These are phyloP conservation scores for Archaeoteleia sp. DNA, from an alignment of 2,888 invertebrate species.

Conservation along the genomic window DNA sequence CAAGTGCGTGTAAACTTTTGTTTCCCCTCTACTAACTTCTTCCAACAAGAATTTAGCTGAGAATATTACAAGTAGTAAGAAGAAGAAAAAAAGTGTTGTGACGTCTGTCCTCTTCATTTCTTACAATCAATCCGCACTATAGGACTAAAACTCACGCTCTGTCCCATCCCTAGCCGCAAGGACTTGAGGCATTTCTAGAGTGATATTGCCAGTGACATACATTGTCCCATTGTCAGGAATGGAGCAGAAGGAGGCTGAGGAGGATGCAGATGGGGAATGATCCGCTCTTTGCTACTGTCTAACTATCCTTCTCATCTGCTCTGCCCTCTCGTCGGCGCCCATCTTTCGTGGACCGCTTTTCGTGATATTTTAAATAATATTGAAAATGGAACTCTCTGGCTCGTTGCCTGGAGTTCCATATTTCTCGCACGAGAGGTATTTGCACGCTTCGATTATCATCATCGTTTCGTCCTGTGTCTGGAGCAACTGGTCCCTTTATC, in stretches of 20 bases:
- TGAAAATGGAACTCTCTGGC: constrained; percentile 67
- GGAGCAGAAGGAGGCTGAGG: constrained; percentile 10
- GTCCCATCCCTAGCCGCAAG: constrained; percentile 45
- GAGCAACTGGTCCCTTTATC: constrained; percentile 38
- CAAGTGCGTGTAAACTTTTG: too few relatives aligned
- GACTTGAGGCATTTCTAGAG: constrained; percentile 61
- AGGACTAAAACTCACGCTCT: constrained; percentile 3
- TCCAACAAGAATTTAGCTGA: too few relatives aligned
- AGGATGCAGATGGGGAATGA: constrained; percentile 16
- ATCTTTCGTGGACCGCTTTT: constrained; percentile 54
- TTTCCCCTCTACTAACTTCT: too few relatives aligned
- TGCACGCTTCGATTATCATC: constrained; percentile 38
- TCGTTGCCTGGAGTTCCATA: constrained; percentile 63
- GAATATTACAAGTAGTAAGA: too few relatives aligned
- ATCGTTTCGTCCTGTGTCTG: constrained; percentile 9
- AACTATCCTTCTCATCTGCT: constrained; percentile 18
- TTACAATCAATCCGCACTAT: constrained; percentile 54
- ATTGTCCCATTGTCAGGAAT: constrained; percentile 63
- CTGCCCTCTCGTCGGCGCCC: constrained; percentile 34
- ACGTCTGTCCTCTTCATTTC: constrained; percentile 25
- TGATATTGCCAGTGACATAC: constrained; percentile 68
- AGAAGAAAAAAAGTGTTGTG: constrained; percentile 2
- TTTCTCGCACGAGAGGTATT: constrained; percentile 40
- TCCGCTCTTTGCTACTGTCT: constrained; percentile 7
- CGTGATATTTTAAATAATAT: constrained; percentile 68